Conservation (phyloP, 2,113 vertebrate genomes). For the Gymnobelideus leadbeateri region DNA sequence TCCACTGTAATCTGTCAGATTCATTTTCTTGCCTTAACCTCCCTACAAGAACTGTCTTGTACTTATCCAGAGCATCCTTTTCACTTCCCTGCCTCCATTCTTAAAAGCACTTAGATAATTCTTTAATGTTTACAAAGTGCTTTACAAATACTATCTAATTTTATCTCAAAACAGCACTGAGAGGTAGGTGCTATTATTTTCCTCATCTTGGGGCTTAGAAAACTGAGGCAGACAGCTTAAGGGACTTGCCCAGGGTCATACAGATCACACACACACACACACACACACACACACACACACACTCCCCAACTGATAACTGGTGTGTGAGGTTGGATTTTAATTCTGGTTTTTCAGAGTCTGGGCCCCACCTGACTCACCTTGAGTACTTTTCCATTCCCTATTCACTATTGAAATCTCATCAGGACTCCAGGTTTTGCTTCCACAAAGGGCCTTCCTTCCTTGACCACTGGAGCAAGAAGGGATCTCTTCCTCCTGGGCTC, state of each 20-base stretch:
- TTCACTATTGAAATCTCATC: not conserved
- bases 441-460: not conserved
- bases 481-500: not conserved
- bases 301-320: not conserved
- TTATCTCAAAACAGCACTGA: not conserved
- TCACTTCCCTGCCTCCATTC: not conserved
- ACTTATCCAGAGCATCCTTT: too few species aligned
- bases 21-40: not conserved
- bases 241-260: not conserved
- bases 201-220: not conserved
- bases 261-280: too few species aligned
- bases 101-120: not conserved
- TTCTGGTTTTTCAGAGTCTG: too few species aligned
- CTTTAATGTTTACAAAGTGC: not conserved
- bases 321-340: not conserved
- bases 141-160: not conserved
- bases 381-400: not conserved
- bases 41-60: not conserved
- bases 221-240: not conserved
- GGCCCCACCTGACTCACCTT: not conserved
- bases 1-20: not conserved
- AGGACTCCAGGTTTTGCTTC: not conserved
- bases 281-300: too few species aligned
- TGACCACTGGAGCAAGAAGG: not conserved
- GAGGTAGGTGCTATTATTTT: not conserved